Evolutionary conservation across 92 coral and sea anemone genomes (phyloP), one percentile per base, ranked within the genome.

Genomic region (Epizoanthus stellaris): DNA sequence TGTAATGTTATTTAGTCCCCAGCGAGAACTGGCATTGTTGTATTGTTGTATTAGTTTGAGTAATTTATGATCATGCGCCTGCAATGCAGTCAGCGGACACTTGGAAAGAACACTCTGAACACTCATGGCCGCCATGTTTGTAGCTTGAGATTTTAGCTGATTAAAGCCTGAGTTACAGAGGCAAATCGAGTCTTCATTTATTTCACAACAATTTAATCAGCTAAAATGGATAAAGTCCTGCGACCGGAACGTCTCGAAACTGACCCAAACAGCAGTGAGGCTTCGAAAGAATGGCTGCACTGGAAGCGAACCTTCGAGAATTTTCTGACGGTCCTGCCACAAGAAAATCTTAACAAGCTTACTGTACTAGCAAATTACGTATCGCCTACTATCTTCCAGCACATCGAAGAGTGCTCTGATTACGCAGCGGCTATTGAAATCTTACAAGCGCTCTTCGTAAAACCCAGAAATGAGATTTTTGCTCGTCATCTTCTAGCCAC

Each of bases 401-500:
- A 82, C 84, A 76, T 82, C 67, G 91, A 88, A 40, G 91, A 83
- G 17, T 88, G 88, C 53, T 75, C 88, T 40, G 85, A 88, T 3
- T 67, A 65, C 58, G 81, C 56, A 75, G 61, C 88, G 58, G 88
- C 91, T 30, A 72, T 82, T 16, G 82, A 76, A 63, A 74, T 74
- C 58, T 75, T 84, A 65, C 88, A 85, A 77, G 70, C 80, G 3
- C 82, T 89, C 58, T 88, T 88, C 30, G 75, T 88, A 60, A 84
- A 84, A 38, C 63, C 85, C 0, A 69, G 85, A 76, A 89, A 89
- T 49, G 89, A 89, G 63, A 89, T 85, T 15, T 89, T 89, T 23
- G 89, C 95, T 58, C 89, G 75, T 12, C 93, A 89, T 66, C 16
- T 89, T 7, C 94, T 89, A 42, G 93, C 91, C 30, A 91, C 90